A percentile compares a stretch with the other conserved stretches of the same genome.
These are phyloP conservation scores for Lypha dubia DNA, from an alignment of 2,888 invertebrate species.

Conservation along the genomic window DNA sequence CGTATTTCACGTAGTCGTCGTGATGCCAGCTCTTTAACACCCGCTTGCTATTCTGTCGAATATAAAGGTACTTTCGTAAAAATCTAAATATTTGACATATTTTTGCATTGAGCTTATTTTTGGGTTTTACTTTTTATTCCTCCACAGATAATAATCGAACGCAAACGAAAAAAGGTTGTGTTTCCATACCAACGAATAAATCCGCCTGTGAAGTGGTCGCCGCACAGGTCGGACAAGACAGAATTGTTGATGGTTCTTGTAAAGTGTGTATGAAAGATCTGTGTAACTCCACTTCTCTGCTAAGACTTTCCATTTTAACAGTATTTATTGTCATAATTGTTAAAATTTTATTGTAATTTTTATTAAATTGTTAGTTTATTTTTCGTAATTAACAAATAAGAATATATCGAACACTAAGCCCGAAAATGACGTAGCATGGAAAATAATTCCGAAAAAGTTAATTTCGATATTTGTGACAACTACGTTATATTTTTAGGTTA, in stretches of 20 bases:
- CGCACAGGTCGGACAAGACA: background rate
- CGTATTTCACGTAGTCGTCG: slow-evolving; percentile 66
- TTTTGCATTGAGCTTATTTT: too few species aligned
- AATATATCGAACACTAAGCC: too few species aligned
- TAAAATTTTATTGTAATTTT: slow-evolving; percentile 39
- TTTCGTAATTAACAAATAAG: background rate
- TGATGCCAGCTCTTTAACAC: slow-evolving; percentile 34
- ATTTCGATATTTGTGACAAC: too few species aligned
- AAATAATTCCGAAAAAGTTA: too few species aligned
- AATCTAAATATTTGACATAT: too few species aligned
- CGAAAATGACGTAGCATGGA: too few species aligned
- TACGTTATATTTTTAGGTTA: too few species aligned
- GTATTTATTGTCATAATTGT: slow-evolving; percentile 64
- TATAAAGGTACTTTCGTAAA: slow-evolving; percentile 65
- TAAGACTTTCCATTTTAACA: slow-evolving; percentile 73
- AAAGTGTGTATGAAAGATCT: slow-evolving; percentile 73
- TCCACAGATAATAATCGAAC: slow-evolving; percentile 33
- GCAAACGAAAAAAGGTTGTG: slow-evolving; percentile 75
- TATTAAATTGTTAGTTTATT: background rate
- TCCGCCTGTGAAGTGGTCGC: slow-evolving; percentile 69
- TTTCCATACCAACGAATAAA: slow-evolving; percentile 69
- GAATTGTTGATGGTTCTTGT: slow-evolving; percentile 69
- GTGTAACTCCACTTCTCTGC: slow-evolving; percentile 76
- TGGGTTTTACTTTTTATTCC: background rate
- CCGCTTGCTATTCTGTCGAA: slow-evolving; percentile 76